A percentile compares a stretch with the other conserved stretches of the same genome.
Evolutionary conservation across 30 jellyfish, hydroid and myxozoan genomes (phyloP).

Genomic region (Turritopsis dohrnii): DNA sequence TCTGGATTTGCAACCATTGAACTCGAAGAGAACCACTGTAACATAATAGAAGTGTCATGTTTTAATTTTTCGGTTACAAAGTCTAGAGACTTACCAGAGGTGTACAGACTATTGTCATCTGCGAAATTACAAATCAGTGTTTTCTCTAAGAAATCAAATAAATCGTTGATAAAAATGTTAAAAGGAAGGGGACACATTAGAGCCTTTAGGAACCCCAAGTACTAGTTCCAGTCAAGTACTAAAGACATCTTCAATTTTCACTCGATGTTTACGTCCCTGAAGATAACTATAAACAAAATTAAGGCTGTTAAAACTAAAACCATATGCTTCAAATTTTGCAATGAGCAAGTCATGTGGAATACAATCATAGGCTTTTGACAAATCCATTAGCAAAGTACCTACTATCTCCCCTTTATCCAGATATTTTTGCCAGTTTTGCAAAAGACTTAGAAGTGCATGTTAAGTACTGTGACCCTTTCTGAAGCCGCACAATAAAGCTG

Average conservation of each 20-base stretch:
- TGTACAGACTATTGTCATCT: background rate
- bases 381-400: no score
- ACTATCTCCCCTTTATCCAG: no score
- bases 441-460: no score
- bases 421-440: no score
- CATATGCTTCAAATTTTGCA: no score
- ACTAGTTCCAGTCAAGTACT: background rate
- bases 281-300: background rate
- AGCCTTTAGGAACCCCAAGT: background rate
- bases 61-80: background rate
- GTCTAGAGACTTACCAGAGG: background rate
- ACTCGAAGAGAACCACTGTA: slow-evolving; percentile 35
- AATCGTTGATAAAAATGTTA: background rate
- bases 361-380: no score
- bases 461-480: no score
- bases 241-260: background rate
- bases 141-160: background rate
- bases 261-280: background rate
- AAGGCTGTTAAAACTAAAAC: background rate
- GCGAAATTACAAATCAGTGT: background rate
- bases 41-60: background rate
- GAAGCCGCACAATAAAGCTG: no score
- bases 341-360: no score
- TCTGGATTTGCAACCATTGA: slow-evolving; percentile 45
- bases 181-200: background rate